Evolutionary conservation across 2,888 invertebrate genomes (phyloP).

Genomic region (Metacarcinus magister): DNA sequence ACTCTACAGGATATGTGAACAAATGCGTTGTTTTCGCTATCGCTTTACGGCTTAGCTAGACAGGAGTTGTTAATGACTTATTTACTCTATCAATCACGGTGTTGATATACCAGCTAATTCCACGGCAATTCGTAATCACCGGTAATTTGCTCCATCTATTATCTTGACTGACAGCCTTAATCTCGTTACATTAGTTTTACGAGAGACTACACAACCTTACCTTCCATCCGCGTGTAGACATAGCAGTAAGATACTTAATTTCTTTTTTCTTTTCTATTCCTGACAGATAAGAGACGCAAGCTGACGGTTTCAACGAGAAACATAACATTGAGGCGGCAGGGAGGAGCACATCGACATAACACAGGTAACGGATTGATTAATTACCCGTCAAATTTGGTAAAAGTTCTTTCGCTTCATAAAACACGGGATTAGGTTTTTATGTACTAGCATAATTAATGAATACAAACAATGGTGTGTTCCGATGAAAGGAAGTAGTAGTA

Average conservation of each 20-base stretch:
- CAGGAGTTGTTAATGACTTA: neutral
- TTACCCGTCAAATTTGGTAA: no score
- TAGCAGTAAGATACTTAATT: neutral
- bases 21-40: neutral
- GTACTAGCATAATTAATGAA: no score
- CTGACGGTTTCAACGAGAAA: no score
- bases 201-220: neutral
- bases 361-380: no score
- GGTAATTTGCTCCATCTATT: neutral
- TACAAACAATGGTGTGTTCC: no score
- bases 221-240: neutral
- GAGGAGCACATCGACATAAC: neutral
- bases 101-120: neutral
- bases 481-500: no score
- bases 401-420: no score
- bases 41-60: neutral
- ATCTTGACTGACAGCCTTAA: neutral
- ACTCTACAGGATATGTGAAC: neutral
- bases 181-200: neutral
- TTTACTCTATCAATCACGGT: neutral
- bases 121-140: neutral
- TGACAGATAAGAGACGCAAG: neutral
- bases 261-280: neutral
- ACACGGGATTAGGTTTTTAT: no score
- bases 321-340: neutral